Base-by-base conservation (phyloP, 2,888 invertebrate genomes). In the Aquatica leii region DNA sequence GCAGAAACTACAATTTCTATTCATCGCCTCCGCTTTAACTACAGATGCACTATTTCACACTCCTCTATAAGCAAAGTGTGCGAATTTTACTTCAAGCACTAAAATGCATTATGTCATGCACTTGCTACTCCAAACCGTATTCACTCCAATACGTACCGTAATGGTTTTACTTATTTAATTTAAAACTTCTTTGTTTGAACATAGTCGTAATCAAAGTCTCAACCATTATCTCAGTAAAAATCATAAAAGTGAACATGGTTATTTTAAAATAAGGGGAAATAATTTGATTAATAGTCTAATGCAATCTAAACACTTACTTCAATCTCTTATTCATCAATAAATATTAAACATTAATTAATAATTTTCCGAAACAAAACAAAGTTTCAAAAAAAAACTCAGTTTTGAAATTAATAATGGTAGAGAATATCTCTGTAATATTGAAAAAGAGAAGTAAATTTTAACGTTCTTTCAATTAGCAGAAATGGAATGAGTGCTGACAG, bases 401-500 rank as follows among this genome's bases (percentile, higher is more conserved):
- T 35, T 59, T 50, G 43, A 46, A 37, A 31, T 49, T 54, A 59
- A 59, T 55, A 63, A 54, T 59, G 37, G 60, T 55, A 54, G 49
- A 21, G 34, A 48, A 54, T 60, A 60, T 60, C 60, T 63, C 55
- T 63, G 63, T 63, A 63, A 63, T 59, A 63, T 59, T 58, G 63
- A 51, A 64, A 59, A 64, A 64, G 59, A 56, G 59, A 54, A 63
- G 63, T 63, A 63, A 59, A 63, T 64, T 65, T 65, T 61, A 65
- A 58, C 60, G 61, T 65, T 58, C 61, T 61, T 65, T 65, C 65
- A 77, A 77, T 76, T 75, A 76, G 71, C 68, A 68, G 69, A 71
- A 73, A 68, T 66, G 69, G 68, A 71, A 71, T 71, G 71, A 69
- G 64, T 65, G 71, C 72, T 66, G 76, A 78, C 77, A 76, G 75